These are phyloP conservation scores for Cataglyphis hispanica DNA, from an alignment of 1,140 invertebrate species.

Conservation along the genomic window DNA sequence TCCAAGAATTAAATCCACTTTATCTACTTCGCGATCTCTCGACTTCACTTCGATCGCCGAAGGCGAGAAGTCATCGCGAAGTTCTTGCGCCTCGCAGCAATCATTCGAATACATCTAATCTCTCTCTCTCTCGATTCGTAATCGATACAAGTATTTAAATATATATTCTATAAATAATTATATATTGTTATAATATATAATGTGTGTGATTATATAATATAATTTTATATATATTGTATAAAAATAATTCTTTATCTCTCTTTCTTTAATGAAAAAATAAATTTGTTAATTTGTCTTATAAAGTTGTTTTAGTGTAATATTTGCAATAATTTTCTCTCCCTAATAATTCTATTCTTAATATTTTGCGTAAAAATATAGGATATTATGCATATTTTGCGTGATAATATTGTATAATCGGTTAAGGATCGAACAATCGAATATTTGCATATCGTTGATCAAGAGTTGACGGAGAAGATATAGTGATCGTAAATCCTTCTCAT, in stretches of 20 bases:
- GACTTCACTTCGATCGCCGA: not conserved
- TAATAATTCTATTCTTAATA: constrained; percentile 24
- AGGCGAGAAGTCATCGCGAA: constrained; percentile 10
- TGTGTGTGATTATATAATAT: not conserved
- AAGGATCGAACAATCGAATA: constrained; percentile 44
- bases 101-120: not conserved
- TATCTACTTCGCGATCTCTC: constrained; percentile 22
- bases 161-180: no score
- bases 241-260: not conserved
- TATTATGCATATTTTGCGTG: constrained; percentile 15
- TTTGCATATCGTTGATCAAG: constrained; percentile 46
- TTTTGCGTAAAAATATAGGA: not conserved
- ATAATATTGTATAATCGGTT: constrained; percentile 50
- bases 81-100: not conserved
- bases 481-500: constrained; percentile 39
- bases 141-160: no score
- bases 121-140: not conserved
- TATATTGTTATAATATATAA: not conserved
- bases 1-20: constrained; percentile 31
- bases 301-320: not conserved
- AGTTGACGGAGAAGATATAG: not conserved
- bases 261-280: not conserved
- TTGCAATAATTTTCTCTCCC: not conserved
- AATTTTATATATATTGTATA: not conserved
- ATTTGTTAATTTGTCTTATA: not conserved